Percentiles rank a stretch among this genome's conserved stretches.
phyloP scores from a whole-genome alignment of 2,113 vertebrate genomes.

The Serilophus lunatus region DNA sequence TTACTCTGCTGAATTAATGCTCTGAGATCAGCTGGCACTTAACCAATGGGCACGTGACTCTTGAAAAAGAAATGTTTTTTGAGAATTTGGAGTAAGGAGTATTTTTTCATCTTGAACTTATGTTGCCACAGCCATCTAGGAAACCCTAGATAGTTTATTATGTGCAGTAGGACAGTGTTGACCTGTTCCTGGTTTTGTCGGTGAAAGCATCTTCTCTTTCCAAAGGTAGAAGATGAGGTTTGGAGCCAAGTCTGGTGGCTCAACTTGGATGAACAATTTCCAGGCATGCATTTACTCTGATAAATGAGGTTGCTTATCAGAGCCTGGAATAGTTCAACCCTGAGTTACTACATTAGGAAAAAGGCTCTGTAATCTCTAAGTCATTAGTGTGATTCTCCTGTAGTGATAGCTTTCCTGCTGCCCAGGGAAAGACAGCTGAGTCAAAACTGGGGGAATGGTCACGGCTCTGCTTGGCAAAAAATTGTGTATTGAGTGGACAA shows the following conservation, averaged over 20 bases:
- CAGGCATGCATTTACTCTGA: not conserved
- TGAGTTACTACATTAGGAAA: not conserved
- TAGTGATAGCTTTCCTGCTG: not conserved
- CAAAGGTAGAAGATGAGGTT: not conserved
- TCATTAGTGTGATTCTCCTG: not conserved
- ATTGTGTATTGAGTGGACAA: rapidly evolving
- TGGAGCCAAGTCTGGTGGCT: not conserved
- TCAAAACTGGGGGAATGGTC: not conserved
- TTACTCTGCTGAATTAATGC: not conserved
- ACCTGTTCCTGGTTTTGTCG: not conserved
- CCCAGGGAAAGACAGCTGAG: not conserved
- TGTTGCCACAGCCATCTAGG: not conserved
- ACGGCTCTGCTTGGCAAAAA: not conserved
- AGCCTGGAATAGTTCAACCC: not conserved
- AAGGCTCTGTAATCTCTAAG: not conserved
- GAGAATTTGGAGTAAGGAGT: not conserved
- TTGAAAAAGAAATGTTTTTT: rapidly evolving
- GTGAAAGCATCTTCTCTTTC: not conserved
- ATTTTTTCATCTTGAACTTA: not conserved
- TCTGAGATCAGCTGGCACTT: not conserved
- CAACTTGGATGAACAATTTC: not conserved
- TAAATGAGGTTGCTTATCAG: not conserved
- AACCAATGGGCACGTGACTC: rapidly evolving
- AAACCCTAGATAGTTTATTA: not conserved
- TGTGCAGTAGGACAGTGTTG: not conserved